Conservation (phyloP, 2,113 vertebrate species). For the Mobula birostris region DNA sequence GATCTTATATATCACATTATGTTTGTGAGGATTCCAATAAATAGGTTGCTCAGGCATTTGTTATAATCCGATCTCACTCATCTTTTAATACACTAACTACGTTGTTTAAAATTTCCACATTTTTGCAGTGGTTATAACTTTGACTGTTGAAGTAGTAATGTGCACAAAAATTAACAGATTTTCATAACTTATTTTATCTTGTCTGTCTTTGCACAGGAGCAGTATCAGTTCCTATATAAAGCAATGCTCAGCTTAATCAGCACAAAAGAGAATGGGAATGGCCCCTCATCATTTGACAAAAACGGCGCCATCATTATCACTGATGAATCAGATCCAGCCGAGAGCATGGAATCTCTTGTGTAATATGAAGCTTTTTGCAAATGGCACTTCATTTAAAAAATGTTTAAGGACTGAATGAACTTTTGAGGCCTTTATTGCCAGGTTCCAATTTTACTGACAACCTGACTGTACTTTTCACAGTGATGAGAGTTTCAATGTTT, state of each 20-base stretch:
- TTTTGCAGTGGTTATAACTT: neutral
- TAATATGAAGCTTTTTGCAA: slow-evolving; percentile 60
- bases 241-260: slow-evolving; percentile 86
- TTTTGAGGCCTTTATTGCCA: slow-evolving; percentile 99
- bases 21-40: neutral
- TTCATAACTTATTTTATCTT: neutral
- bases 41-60: neutral
- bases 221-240: slow-evolving; percentile 91
- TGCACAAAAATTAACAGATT: neutral
- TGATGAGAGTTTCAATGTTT: slow-evolving; percentile 99
- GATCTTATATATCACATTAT: neutral
- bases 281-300: slow-evolving; percentile 69
- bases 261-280: slow-evolving; percentile 74
- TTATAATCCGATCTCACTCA: neutral
- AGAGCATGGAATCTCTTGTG: slow-evolving; percentile 90
- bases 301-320: slow-evolving; percentile 74
- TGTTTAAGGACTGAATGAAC: slow-evolving; percentile 80
- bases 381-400: slow-evolving; percentile 82
- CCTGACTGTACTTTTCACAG: slow-evolving; percentile 98
- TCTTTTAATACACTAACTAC: neutral
- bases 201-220: slow-evolving; percentile 66
- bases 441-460: slow-evolving; percentile 98
- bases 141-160: neutral
- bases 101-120: neutral
- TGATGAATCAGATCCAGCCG: slow-evolving; percentile 77